phyloP scores from a whole-genome alignment of 2,797 vertebrate genomes.

The Dipus sagitta region DNA sequence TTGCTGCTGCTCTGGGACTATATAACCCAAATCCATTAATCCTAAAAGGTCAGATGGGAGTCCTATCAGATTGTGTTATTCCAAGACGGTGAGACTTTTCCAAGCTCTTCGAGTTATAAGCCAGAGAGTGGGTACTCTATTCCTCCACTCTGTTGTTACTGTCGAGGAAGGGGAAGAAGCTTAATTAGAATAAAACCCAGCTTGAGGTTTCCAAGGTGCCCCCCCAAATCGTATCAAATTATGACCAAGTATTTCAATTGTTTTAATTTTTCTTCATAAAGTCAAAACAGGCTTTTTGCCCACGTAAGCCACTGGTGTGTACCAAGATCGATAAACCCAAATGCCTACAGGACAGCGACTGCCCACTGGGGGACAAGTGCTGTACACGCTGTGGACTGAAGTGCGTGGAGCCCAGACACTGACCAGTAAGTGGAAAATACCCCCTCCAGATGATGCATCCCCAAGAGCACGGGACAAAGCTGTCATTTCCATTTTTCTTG shows the following conservation, averaged over 20 bases:
- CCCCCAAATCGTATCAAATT: constrained; percentile 6
- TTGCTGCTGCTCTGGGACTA: neutral
- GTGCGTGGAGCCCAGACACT: neutral
- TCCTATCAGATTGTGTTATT: neutral
- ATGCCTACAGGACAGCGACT: constrained; percentile 59
- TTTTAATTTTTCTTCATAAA: constrained; percentile 62
- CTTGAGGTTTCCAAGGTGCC: neutral
- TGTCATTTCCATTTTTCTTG: neutral
- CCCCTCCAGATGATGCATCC: neutral
- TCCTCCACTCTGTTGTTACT: neutral
- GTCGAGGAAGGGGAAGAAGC: neutral
- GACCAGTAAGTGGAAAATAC: constrained; percentile 40
- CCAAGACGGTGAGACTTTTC: neutral
- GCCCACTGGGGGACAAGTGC: constrained; percentile 51
- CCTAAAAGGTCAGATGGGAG: neutral
- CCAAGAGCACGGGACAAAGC: neutral
- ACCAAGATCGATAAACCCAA: neutral
- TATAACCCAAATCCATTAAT: neutral
- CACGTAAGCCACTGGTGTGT: rapidly evolving
- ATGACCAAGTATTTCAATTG: constrained; percentile 47
- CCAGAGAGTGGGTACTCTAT: neutral
- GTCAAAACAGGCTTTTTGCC: constrained; percentile 75
- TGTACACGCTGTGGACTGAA: constrained; percentile 67
- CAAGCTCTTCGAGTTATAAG: neutral
- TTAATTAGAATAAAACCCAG: constrained; percentile 7